Conservation (phyloP, 2,113 vertebrate genomes). For the Lampris incognitus region DNA sequence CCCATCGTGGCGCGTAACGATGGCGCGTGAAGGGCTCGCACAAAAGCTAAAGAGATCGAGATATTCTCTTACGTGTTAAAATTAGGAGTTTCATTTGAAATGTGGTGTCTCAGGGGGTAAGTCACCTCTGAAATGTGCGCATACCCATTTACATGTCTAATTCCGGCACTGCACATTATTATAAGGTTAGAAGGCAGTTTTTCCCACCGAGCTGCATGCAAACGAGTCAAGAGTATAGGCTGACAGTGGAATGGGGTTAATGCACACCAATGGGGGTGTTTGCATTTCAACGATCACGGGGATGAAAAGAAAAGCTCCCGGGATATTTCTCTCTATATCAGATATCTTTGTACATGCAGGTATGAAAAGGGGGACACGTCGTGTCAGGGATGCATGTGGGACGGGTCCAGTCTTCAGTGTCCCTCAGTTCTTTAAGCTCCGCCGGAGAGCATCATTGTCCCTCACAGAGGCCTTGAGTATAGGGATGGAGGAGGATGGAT, state of each 20-base stretch:
- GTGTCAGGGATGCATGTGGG: conserved; percentile 56
- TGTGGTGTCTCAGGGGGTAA: too few species aligned
- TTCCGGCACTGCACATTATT: too few species aligned
- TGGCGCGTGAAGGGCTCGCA: too few species aligned
- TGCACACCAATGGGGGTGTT: conserved; percentile 64
- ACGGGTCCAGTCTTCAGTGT: conserved; percentile 46
- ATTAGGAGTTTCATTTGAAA: too few species aligned
- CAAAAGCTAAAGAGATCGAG: too few species aligned
- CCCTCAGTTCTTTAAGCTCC: conserved; percentile 28
- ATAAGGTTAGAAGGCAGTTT: not conserved
- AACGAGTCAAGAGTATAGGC: conserved; percentile 22
- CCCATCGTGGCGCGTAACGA: too few species aligned
- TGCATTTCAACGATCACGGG: conserved; percentile 58
- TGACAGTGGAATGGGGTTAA: conserved; percentile 38
- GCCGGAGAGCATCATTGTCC: conserved; percentile 30
- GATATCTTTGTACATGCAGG: conserved; percentile 68
- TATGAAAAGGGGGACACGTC: conserved; percentile 20
- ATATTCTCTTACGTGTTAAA: too few species aligned
- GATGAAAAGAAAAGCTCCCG: conserved; percentile 47
- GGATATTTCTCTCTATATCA: conserved; percentile 61
- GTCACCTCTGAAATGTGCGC: too few species aligned
- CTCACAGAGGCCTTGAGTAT: conserved; percentile 12
- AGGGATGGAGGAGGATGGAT: not conserved
- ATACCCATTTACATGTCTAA: too few species aligned
- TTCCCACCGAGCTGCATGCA: conserved; percentile 10